Percentiles rank a stretch among this genome's conserved stretches.
Evolutionary conservation across 2,888 invertebrate genomes (phyloP).

Genomic region (Drosophila vallismaia): DNA sequence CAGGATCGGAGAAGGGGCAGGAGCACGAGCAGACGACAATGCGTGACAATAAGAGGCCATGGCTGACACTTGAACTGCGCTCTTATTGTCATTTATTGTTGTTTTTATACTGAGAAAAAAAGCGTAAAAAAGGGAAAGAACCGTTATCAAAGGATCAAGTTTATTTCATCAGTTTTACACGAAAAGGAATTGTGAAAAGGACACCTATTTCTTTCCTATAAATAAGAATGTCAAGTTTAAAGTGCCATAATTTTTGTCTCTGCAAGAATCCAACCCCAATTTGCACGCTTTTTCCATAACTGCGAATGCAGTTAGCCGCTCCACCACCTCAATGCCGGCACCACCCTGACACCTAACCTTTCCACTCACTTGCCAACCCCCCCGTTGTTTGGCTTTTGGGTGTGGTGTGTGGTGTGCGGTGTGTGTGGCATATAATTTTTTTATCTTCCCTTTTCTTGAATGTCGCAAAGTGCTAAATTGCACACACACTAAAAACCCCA

Average conservation of each 20-base stretch:
- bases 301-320: slow-evolving; percentile 49
- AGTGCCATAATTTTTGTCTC: neutral
- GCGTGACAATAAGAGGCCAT: slow-evolving; percentile 79
- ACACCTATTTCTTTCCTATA: neutral
- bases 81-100: slow-evolving; percentile 78
- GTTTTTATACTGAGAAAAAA: slow-evolving; percentile 27
- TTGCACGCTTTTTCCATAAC: slow-evolving; percentile 75
- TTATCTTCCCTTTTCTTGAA: slow-evolving; percentile 42
- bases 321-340: slow-evolving; percentile 22
- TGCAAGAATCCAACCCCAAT: slow-evolving; percentile 65
- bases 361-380: slow-evolving; percentile 10
- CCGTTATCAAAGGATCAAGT: too few relatives aligned
- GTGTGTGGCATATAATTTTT: slow-evolving; percentile 18
- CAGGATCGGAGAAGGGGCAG: neutral
- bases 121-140: too few relatives aligned
- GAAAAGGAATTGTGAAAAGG: neutral
- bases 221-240: neutral
- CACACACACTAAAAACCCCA: slow-evolving; percentile 57
- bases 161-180: too few relatives aligned
- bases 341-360: slow-evolving; percentile 4
- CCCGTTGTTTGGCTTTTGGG: slow-evolving; percentile 28
- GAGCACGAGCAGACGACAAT: slow-evolving; percentile 51
- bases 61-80: slow-evolving; percentile 78
- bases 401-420: slow-evolving; percentile 13
- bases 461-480: slow-evolving; percentile 77